Percentiles rank a stretch among this genome's conserved stretches.
Conservation (phyloP, 1,140 invertebrate genomes). For the Drosophila nebulosa region DNA sequence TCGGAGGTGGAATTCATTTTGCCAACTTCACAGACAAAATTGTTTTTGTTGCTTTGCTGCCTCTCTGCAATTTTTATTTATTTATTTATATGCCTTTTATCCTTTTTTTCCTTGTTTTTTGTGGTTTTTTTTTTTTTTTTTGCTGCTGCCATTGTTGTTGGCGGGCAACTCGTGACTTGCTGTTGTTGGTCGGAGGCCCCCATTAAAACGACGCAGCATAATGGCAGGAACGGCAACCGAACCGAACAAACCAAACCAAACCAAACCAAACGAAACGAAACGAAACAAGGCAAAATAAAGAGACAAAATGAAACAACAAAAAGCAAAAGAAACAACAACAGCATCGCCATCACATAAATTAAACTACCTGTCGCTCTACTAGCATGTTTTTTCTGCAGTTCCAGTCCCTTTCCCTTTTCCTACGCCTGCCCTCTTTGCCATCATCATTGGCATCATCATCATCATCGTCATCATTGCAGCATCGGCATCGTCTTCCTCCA, state of each 20-base stretch:
- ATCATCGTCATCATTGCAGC: background rate
- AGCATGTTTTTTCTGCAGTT: constrained; percentile 19
- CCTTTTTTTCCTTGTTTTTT: constrained; percentile 11
- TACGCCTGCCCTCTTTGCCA: too few species aligned
- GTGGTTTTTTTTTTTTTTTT: constrained; percentile 10
- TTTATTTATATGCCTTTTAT: constrained; percentile 48
- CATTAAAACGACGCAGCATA: constrained; percentile 79
- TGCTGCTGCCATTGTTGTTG: constrained; percentile 52
- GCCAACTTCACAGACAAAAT: constrained; percentile 63
- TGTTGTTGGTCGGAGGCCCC: constrained; percentile 26
- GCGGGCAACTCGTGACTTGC: constrained; percentile 61
- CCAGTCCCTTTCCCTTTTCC: background rate
- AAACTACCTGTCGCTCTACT: constrained; percentile 74
- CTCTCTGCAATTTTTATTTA: constrained; percentile 72
- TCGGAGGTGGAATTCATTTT: background rate
- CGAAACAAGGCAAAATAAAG: constrained; percentile 24
- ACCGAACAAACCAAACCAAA: constrained; percentile 24
- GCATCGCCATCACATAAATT: constrained; percentile 65
- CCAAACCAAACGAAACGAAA: constrained; percentile 25
- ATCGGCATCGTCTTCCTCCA: background rate
- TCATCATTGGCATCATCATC: background rate
- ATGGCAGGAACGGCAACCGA: constrained; percentile 58
- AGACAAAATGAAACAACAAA: constrained; percentile 29
- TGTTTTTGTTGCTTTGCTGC: constrained; percentile 37
- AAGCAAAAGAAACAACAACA: background rate